phyloP scores from a whole-genome alignment of 2,888 invertebrate species.

The Drosophila recens region DNA sequence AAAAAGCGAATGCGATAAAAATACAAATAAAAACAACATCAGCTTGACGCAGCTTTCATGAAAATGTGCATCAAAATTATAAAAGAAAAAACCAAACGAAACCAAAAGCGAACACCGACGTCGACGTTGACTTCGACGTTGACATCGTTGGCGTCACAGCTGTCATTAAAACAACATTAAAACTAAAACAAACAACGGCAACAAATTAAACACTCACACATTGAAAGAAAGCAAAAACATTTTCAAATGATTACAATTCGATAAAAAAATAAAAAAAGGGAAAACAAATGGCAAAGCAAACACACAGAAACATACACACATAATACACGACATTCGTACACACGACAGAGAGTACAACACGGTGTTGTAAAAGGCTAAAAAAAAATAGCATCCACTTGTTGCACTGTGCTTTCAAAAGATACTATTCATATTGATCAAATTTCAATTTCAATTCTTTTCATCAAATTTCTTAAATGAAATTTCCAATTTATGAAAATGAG shows the following conservation, averaged over 20 bases:
- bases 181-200: constrained; percentile 53
- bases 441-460: too few relatives aligned
- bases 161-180: constrained; percentile 72
- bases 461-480: too few relatives aligned
- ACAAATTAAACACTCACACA: constrained; percentile 43
- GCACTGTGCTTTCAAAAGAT: too few relatives aligned
- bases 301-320: constrained; percentile 1
- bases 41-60: constrained; percentile 13
- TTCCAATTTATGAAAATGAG: too few relatives aligned
- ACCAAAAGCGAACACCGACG: neutral
- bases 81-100: neutral
- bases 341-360: neutral
- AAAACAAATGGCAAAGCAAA: constrained; percentile 13
- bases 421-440: too few relatives aligned
- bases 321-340: neutral
- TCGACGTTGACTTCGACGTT: constrained; percentile 1
- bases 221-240: constrained; percentile 15
- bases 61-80: constrained; percentile 11
- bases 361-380: neutral
- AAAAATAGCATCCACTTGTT: too few relatives aligned
- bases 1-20: constrained; percentile 12
- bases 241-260: constrained; percentile 32
- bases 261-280: constrained; percentile 11
- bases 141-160: constrained; percentile 48
- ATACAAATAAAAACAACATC: neutral